A percentile compares a stretch with the other conserved stretches of the same genome.
Conservation (phyloP, 2,888 invertebrate genomes). For the Dorcus parallelipipedus region DNA sequence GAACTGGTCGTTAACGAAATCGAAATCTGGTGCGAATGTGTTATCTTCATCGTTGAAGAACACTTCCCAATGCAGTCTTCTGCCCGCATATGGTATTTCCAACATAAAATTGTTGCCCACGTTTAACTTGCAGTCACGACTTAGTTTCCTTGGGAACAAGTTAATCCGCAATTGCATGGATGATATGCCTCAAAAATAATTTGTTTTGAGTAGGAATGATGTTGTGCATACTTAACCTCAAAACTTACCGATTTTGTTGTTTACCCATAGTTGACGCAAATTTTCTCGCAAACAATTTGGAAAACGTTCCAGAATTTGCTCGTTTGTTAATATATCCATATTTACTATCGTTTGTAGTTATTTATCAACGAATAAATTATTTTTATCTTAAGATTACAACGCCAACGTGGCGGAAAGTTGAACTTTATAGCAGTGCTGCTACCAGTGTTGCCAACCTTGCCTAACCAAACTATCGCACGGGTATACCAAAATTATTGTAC, state of each 20-base stretch:
- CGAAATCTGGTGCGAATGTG: constrained; percentile 67
- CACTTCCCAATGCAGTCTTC: constrained; percentile 65
- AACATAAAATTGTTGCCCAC: constrained; percentile 53
- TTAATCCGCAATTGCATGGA: constrained; percentile 18
- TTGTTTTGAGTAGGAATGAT: not conserved
- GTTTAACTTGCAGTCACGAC: constrained; percentile 1
- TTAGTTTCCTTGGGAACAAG: constrained; percentile 9
- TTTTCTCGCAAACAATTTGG: constrained; percentile 32
- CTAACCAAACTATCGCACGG: too few species aligned
- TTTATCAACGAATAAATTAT: too few species aligned
- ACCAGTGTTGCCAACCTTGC: too few species aligned
- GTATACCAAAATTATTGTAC: too few species aligned
- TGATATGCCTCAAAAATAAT: constrained; percentile 27
- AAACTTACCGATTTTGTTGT: constrained; percentile 30
- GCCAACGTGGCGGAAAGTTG: too few species aligned
- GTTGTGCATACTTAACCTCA: not conserved
- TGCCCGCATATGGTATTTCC: constrained; percentile 67
- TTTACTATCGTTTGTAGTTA: too few species aligned
- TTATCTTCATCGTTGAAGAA: constrained; percentile 58
- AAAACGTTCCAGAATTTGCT: constrained; percentile 27
- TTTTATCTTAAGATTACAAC: too few species aligned
- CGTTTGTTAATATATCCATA: constrained; percentile 13
- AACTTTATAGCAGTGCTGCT: too few species aligned
- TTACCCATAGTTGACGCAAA: constrained; percentile 29
- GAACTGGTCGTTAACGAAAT: constrained; percentile 68